Base-by-base conservation (phyloP, 2,113 vertebrate genomes). In the Daboia siamensis region DNA sequence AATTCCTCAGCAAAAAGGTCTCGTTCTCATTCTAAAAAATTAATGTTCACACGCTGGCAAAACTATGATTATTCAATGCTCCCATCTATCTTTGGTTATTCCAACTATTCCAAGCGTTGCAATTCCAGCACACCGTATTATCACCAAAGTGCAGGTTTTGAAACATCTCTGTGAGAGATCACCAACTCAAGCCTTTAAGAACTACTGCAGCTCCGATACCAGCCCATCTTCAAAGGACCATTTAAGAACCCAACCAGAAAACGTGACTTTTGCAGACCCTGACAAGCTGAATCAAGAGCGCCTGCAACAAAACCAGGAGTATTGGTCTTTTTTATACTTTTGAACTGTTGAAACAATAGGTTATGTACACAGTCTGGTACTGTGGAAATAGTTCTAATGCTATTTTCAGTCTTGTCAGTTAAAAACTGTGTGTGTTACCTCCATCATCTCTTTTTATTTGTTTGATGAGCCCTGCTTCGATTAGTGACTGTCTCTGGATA, bases 131-230 rank as follows among this genome's bases (percentile, higher is more conserved):
- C 93, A 80, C 94, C 96, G 24, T 96, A 95, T 87, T 74, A 93
- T 93, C 96, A 96, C 96, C 90, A 89, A 23, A 96, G 97, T 96
- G 96, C 98, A 33, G 98, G 97, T 94, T 96, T 97, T 89, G 98
- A 98, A 96, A 98, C 98, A 7, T 97, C 97, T 3, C 98, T 99
- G 69, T 99, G 97, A 97, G 94, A 92, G 90, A 96, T 95, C 97
- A 96, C 96, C 96, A 94, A 95, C 94, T 96, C 95, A 97, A 96
- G 97, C 97, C 97, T 96, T 97, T 96, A 96, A 96, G 97, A 97
- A 95, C 97, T 93, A 9, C 95, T 39, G 29, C 5, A 95, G 87
- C 93, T 92, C 91, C 44, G 11, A 5, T 33, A 24, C 26, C 39
- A 2, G 1, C 61, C 5, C 44, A 69, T 21, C 86, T 80, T 94